Evolutionary conservation across 2,113 vertebrate genomes (phyloP).

Genomic region (Alouatta palliata): DNA sequence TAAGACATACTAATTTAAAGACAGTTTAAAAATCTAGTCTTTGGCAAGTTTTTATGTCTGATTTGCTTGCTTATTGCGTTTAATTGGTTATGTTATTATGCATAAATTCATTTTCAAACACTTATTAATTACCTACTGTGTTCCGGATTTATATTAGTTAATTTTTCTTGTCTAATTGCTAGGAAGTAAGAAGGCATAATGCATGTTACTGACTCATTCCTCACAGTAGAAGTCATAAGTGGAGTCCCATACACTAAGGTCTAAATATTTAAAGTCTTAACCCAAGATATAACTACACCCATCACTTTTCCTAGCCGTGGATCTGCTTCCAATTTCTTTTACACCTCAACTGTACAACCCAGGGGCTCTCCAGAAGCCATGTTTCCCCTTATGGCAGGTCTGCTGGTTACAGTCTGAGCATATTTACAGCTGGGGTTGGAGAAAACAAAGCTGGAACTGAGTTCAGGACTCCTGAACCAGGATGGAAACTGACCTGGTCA

Average conservation of each 20-base stretch:
- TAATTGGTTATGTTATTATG: neutral
- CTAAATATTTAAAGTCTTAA: neutral
- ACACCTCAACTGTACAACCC: neutral
- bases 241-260: neutral
- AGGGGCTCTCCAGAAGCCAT: too few relatives aligned
- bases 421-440: neutral
- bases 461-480: neutral
- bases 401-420: neutral
- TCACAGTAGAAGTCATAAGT: neutral
- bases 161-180: neutral
- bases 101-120: neutral
- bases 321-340: accelerated
- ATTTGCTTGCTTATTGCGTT: neutral
- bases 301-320: accelerated
- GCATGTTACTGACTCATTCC: too few relatives aligned
- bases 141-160: too few relatives aligned
- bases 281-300: neutral
- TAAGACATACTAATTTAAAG: neutral
- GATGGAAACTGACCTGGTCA: neutral
- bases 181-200: neutral
- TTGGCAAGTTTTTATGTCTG: too few relatives aligned
- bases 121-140: neutral
- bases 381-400: neutral
- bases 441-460: neutral
- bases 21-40: neutral